Percentiles rank a stretch among this genome's conserved stretches.
Evolutionary conservation across 2,888 invertebrate genomes (phyloP).

Genomic region (Pammene aurita): DNA sequence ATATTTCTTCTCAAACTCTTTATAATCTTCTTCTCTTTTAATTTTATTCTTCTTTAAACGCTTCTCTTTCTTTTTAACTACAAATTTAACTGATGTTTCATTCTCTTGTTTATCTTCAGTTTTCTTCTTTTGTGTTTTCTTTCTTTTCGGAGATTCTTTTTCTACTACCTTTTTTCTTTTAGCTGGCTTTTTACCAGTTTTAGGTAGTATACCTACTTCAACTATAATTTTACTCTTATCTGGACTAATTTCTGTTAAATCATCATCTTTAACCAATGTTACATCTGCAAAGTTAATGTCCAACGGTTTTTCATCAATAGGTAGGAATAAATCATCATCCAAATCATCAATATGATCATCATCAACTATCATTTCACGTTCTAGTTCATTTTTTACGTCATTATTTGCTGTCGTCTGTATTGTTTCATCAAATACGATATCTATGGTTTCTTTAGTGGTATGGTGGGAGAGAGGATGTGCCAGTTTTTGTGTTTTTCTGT

Average conservation of each 20-base stretch:
- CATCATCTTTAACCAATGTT: slow-evolving; percentile 12
- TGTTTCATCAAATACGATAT: neutral
- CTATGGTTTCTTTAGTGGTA: neutral
- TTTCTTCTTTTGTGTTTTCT: slow-evolving; percentile 5
- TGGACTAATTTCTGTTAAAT: slow-evolving; percentile 5
- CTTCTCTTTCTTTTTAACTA: slow-evolving; percentile 17
- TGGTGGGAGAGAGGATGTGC: neutral
- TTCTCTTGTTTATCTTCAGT: neutral
- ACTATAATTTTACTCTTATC: slow-evolving; percentile 16
- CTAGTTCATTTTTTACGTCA: slow-evolving; percentile 16
- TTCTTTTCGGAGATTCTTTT: slow-evolving; percentile 13
- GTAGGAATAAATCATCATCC: slow-evolving; percentile 16
- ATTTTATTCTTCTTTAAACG: slow-evolving; percentile 22
- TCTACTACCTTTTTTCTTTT: slow-evolving; percentile 17
- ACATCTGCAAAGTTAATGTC: slow-evolving; percentile 25
- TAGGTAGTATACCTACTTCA: slow-evolving; percentile 12
- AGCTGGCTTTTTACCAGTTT: neutral
- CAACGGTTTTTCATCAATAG: slow-evolving; percentile 12
- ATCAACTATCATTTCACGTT: neutral
- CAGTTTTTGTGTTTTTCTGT: slow-evolving; percentile 14
- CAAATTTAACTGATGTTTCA: slow-evolving; percentile 5
- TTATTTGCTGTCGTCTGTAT: neutral
- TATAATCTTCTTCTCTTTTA: slow-evolving; percentile 27
- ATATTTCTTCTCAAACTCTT: slow-evolving; percentile 33
- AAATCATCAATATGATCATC: slow-evolving; percentile 16